Base-by-base conservation (phyloP, 1,140 invertebrate species). In the Limonius californicus region DNA sequence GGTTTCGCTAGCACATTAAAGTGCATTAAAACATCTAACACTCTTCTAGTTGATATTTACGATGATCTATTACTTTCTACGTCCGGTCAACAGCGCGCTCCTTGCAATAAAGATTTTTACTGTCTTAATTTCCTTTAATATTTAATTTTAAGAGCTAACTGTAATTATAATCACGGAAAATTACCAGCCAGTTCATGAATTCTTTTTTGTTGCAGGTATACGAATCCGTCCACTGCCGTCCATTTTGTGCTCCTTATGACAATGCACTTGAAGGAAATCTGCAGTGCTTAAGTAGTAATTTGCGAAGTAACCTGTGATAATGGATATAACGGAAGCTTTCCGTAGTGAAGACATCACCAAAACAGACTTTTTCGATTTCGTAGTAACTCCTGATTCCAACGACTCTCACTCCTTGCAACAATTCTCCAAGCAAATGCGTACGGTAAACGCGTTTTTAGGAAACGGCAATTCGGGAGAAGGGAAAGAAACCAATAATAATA, bases 331-430 rank as follows among this genome's bases (percentile, higher is more conserved):
- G 73, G 87, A 90, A 80, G 84, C 88, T 76, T 89, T 89, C 78
- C 83, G 84, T 70, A n/a, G n/a, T n/a, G 84, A 89, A 76, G 86
- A 89, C 70, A 78, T 88, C 64, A 82, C 84, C 15, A 91, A 91
- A 76, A 88, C 88, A 53, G 90, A 92, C 76, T 92, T 91, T 80
- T 92, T 91, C 78, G 89, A 92, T 74, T 90, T 92, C 76, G 89
- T 91, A 39, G 88, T 89, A n/a, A 87, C 87, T 3, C 87, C 89
- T 68, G 87, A 82, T 76, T 81, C 73, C 75, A 86, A 77, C 76
- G 84, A 82, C 72, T 80, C 75, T 42, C 83, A 84, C 65, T 81
- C 82, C 69, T 81, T 83, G 68, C 80, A 82, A 70, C 82, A 83
- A 69, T 84, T 83, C 72, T 81, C 82, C 66, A 82, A 84, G 73